A percentile compares a stretch with the other conserved stretches of the same genome.
These are phyloP conservation scores for Caiman crocodilus DNA, from an alignment of 2,797 vertebrate genomes.

Conservation along the genomic window DNA sequence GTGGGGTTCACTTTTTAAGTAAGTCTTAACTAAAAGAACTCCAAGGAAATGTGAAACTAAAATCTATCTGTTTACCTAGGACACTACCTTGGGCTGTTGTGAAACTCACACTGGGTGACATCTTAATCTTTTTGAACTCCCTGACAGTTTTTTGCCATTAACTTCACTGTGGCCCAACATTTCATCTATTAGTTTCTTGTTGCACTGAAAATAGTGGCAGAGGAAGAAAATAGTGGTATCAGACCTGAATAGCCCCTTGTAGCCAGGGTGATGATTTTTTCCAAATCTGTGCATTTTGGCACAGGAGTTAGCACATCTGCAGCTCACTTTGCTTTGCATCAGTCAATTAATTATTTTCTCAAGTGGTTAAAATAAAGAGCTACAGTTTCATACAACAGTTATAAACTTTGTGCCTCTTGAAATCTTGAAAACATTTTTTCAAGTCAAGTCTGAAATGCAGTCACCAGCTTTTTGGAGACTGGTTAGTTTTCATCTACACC, in stretches of 20 bases:
- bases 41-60: not conserved
- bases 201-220: rapidly evolving
- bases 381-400: rapidly evolving
- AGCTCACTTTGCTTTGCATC: not conserved
- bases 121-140: not conserved
- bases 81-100: not conserved
- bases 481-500: not conserved
- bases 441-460: too few relatives aligned
- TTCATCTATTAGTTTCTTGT: not conserved
- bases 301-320: rapidly evolving
- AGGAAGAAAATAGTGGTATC: not conserved
- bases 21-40: not conserved
- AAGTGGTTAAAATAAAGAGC: not conserved
- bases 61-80: not conserved
- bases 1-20: not conserved
- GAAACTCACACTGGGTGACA: not conserved
- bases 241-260: not conserved
- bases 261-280: not conserved
- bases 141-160: not conserved
- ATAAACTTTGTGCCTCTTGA: not conserved
- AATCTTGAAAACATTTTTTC: not conserved
- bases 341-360: not conserved
- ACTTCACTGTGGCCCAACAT: rapidly evolving
- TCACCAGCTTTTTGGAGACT: too few relatives aligned
- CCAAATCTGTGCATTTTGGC: not conserved